Evolutionary conservation across 2,888 invertebrate genomes (phyloP), one percentile per base, ranked within the genome.

Genomic region (Ophion slaviceki): DNA sequence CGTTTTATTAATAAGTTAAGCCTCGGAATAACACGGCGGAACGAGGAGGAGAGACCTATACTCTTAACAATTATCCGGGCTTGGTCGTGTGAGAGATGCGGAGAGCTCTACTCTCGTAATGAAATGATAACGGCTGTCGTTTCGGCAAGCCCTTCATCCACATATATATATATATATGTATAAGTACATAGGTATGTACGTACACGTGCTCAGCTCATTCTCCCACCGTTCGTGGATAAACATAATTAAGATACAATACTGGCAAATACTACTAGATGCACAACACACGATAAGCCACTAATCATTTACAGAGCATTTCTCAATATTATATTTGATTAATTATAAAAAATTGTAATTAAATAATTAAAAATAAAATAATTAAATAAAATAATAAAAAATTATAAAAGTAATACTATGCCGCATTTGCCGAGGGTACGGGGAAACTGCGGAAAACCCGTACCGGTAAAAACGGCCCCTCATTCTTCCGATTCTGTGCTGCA

Each of bases 1-100:
- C 88, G 88, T 92, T 92, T 92, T 91, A 91, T 92, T 92, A 92
- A 92, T 92, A 93, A 92, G 89, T 92, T 91, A 86, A 92, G 90
- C 92, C 89, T 77, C 86, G 68, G 91, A 59, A 72, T 86, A 92
- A 92, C 90, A 91, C 78, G 68, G 57, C 70, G 67, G 45, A 82
- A 84, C 86, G 82, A 71, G 59, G 82, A 91, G 90, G 88, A 89
- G 84, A 82, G 87, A 53, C 53, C 14, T 53, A 53, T 90, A 89
- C 90, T 91, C 91, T 91, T 91, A 91, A 91, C 90, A 91, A 92
- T 92, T 92, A 92, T 90, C 87, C 89, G 88, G 53, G 90, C 89
- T 91, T 89, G 89, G 87, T 28, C 68, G 77, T 61, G 68, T 53
- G 53, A 53, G 53, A 53, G 53, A 53, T 17, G 53, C 14, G 78